phyloP scores from a whole-genome alignment of 2,797 vertebrate genomes.

The Myotis myotis region DNA sequence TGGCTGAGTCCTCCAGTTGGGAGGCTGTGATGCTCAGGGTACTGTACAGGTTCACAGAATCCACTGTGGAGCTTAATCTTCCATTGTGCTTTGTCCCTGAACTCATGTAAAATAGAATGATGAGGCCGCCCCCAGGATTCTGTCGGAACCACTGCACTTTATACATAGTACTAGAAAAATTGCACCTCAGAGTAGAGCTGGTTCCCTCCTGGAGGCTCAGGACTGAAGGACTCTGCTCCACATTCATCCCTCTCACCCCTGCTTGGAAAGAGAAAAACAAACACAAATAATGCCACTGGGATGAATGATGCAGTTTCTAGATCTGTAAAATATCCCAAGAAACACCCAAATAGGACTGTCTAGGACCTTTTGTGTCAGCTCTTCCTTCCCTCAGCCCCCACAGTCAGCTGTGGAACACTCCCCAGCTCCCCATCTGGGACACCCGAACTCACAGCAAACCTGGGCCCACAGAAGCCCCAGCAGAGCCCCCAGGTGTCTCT shows the following conservation, averaged over 20 bases:
- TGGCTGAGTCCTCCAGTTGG: conserved; percentile 49
- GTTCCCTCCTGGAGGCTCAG: conserved; percentile 33
- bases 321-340: background rate
- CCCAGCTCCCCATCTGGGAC: background rate
- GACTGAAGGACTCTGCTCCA: conserved; percentile 37
- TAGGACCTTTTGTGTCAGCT: too few relatives aligned
- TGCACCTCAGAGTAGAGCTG: conserved; percentile 25
- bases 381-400: too few relatives aligned
- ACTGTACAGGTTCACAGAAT: background rate
- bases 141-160: background rate
- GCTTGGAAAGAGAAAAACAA: background rate
- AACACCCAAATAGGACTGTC: background rate
- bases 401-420: too few relatives aligned
- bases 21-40: background rate
- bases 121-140: background rate
- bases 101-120: background rate
- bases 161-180: background rate
- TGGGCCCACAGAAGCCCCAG: conserved; percentile 45
- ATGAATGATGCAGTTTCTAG: too few relatives aligned
- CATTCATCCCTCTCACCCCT: conserved; percentile 48
- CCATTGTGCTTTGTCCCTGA: background rate
- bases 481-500: background rate
- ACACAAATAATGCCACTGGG: background rate
- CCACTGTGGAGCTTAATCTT: background rate
- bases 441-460: conserved; percentile 52